Percentiles rank a stretch among this genome's conserved stretches.
Conservation (phyloP, 2,797 vertebrate species). For the Acanthopagrus latus region DNA sequence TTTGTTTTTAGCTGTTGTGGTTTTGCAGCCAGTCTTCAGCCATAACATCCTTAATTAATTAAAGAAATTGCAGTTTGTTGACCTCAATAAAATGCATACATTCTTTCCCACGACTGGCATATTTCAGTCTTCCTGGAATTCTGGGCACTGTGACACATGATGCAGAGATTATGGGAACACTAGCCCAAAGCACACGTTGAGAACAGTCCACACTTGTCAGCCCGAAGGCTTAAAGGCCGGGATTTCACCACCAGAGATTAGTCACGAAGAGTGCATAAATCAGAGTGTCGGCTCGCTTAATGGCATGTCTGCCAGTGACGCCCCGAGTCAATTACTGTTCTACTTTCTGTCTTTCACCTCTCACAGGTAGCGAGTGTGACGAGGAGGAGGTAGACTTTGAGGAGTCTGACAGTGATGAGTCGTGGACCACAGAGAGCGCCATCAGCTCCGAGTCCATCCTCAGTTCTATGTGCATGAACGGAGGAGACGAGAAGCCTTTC, state of each 20-base stretch:
- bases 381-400: conserved; percentile 98
- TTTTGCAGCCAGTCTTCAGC: conserved; percentile 41
- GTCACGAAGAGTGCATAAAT: conserved; percentile 30
- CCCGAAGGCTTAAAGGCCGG: conserved; percentile 28
- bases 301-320: conserved; percentile 6
- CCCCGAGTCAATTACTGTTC: neutral
- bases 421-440: conserved; percentile 99
- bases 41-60: conserved; percentile 53
- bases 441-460: conserved; percentile 99
- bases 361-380: conserved; percentile 96
- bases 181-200: conserved; percentile 36
- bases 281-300: conserved; percentile 1
- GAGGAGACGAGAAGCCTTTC: conserved; percentile 98
- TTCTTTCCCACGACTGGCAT: conserved; percentile 75
- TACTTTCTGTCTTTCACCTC: conserved; percentile 3
- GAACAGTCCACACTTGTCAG: conserved; percentile 23
- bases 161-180: conserved; percentile 56
- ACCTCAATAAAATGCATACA: conserved; percentile 58
- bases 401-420: conserved; percentile 98
- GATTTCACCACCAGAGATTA: conserved; percentile 17
- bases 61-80: conserved; percentile 53
- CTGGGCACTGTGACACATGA: conserved; percentile 11
- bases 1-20: conserved; percentile 59
- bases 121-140: conserved; percentile 45
- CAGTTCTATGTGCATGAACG: conserved; percentile 99